These are phyloP conservation scores for Drosophila lutescens DNA, from an alignment of 2,888 invertebrate genomes.

Conservation along the genomic window DNA sequence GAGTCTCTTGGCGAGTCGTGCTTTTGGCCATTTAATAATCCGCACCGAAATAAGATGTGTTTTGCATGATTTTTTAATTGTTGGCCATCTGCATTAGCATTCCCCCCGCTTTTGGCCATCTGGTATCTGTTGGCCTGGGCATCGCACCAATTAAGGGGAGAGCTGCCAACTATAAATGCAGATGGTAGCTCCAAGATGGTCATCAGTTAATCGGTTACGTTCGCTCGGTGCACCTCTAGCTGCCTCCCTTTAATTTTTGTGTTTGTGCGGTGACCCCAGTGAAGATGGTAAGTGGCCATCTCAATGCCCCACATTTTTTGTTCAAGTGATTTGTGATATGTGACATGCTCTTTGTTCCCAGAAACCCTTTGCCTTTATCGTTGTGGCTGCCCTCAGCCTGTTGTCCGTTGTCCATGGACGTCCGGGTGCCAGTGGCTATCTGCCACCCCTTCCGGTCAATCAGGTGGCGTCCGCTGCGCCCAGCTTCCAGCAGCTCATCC, in stretches of 20 bases:
- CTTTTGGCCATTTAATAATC: constrained; percentile 55
- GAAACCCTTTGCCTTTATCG: constrained; percentile 63
- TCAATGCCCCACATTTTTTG: neutral
- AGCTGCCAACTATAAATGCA: constrained; percentile 72
- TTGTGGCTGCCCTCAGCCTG: constrained; percentile 40
- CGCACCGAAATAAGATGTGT: constrained; percentile 53
- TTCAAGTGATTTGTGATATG: constrained; percentile 16
- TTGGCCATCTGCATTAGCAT: constrained; percentile 66
- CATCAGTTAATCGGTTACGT: constrained; percentile 76
- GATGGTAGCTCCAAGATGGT: constrained; percentile 45
- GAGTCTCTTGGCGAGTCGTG: neutral
- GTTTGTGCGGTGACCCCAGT: constrained; percentile 44
- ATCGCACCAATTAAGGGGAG: constrained; percentile 46
- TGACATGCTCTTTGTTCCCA: constrained; percentile 28
- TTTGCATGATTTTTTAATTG: constrained; percentile 67
- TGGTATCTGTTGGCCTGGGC: constrained; percentile 4
- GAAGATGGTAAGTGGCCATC: constrained; percentile 75
- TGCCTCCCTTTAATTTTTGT: constrained; percentile 7
- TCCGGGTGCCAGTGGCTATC: constrained; percentile 60
- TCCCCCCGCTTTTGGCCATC: constrained; percentile 18
- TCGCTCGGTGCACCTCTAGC: constrained; percentile 70
- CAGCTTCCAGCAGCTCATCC: constrained; percentile 45
- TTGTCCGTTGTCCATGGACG: constrained; percentile 54
- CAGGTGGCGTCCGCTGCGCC: constrained; percentile 29
- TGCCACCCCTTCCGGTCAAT: constrained; percentile 59